Percentiles rank a stretch among this genome's conserved stretches.
phyloP scores from a whole-genome alignment of 2,797 vertebrate genomes.

The Thaleichthys pacificus region DNA sequence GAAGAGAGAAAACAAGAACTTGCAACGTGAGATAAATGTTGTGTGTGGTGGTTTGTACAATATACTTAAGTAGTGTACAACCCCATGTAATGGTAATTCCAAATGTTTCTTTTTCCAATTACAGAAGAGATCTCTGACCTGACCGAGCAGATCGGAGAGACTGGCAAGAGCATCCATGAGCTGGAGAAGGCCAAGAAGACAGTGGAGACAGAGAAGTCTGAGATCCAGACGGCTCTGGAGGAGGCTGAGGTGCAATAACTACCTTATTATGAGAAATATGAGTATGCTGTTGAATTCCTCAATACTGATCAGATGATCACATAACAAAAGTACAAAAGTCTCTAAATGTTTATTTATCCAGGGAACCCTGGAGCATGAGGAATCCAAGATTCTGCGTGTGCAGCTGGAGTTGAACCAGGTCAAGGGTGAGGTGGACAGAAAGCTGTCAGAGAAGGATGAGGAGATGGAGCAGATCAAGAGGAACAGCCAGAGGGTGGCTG shows the following conservation, averaged over 20 bases:
- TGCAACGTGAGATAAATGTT: slow-evolving; percentile 47
- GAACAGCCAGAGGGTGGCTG: slow-evolving; percentile 82
- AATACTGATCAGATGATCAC: too few relatives aligned
- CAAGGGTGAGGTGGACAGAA: slow-evolving; percentile 86
- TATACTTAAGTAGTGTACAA: too few relatives aligned
- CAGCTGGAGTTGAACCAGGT: slow-evolving; percentile 88
- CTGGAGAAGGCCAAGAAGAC: slow-evolving; percentile 85
- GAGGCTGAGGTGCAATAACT: slow-evolving; percentile 83
- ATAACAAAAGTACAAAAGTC: too few relatives aligned
- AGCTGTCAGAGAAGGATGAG: slow-evolving; percentile 86
- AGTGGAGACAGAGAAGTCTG: slow-evolving; percentile 81
- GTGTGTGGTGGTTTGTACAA: too few relatives aligned
- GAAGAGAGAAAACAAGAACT: slow-evolving; percentile 81
- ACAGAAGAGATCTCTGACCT: slow-evolving; percentile 74
- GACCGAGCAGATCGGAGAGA: slow-evolving; percentile 85
- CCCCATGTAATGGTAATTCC: too few relatives aligned
- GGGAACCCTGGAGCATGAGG: slow-evolving; percentile 88
- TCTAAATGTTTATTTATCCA: slow-evolving; percentile 34
- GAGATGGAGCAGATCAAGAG: slow-evolving; percentile 90
- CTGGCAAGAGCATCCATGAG: slow-evolving; percentile 84
- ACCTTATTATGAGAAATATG: too few relatives aligned
- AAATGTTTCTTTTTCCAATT: too few relatives aligned
- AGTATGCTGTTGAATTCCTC: too few relatives aligned
- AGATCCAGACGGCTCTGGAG: slow-evolving; percentile 84
- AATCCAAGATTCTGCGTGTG: slow-evolving; percentile 85